Conservation (phyloP, 2,888 invertebrate genomes). For the Deilephila porcellus region DNA sequence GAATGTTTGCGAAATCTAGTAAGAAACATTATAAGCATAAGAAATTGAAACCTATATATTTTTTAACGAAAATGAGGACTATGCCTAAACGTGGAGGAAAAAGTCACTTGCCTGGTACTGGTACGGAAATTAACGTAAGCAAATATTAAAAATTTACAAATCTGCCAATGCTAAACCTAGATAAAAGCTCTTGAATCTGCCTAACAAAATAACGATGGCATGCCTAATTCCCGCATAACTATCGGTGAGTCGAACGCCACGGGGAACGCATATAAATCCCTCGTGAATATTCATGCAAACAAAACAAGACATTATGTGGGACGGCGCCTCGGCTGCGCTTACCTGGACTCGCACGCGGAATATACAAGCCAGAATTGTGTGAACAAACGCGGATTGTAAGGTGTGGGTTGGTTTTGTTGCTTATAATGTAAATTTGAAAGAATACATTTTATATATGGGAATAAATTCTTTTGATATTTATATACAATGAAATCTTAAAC, state of each 20-base stretch:
- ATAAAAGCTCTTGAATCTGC: neutral
- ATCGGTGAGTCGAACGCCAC: constrained; percentile 18
- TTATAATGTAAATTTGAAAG: no score
- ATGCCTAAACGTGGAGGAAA: no score
- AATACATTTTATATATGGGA: no score
- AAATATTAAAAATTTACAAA: neutral
- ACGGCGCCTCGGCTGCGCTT: constrained; percentile 10
- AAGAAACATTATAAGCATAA: no score
- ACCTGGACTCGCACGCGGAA: constrained; percentile 9
- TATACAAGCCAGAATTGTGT: constrained; percentile 13
- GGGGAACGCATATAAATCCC: constrained; percentile 32
- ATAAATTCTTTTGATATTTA: no score
- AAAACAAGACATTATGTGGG: constrained; percentile 36
- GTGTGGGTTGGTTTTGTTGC: neutral
- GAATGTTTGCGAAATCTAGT: no score
- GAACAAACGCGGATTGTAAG: neutral
- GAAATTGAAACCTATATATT: no score
- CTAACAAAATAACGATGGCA: constrained; percentile 19
- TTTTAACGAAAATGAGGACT: no score
- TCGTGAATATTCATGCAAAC: constrained; percentile 37
- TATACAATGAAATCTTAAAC: no score
- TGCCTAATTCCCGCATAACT: constrained; percentile 15
- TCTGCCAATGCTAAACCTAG: neutral
- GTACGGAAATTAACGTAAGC: no score
- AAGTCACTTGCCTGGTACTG: no score